Base-by-base conservation (phyloP, 2,888 invertebrate genomes). In the Bugulina stolonifera region DNA sequence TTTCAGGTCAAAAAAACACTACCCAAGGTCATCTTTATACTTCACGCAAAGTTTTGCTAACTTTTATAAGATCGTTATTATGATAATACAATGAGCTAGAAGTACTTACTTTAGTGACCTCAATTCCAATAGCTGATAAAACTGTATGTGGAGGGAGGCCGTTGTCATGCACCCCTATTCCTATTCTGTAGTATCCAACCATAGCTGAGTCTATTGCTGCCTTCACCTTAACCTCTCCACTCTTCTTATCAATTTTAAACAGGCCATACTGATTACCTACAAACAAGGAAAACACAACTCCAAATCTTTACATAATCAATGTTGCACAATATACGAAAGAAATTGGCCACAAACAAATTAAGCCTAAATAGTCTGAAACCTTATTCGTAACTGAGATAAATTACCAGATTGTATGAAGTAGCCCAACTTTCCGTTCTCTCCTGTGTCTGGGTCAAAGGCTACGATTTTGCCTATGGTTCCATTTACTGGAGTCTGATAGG, bases 151-250 rank as follows among this genome's bases (percentile, higher is more conserved):
- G 70, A 27, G 43, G 23, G 5, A 70, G 70, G 5, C 70, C 70
- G 52, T 70, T 54, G 54, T 70, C 70, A 5, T 54, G 54, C 5
- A 70, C 70, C 14, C 70, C 70, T 10, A 70, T 43, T 3, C 22
- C 54, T n/a, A 70, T 5, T 29, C 43, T 43, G 70, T 70, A 70
- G 70, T 54, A 29, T 2, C 70, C 54, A 5, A 25, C 70, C 52
- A 54, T 54, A 10, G n/a, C 70, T 18, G 70, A 32, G 10, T 70
- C 23, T 54, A 70, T 54, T 23, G 34, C 3, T 32, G 22, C 10
- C 69, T 90, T 86, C 75, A 94, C 92, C 43, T 89, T 91, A 0
- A 97, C 89, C 0, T 90, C 89, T 0, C 97, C 96, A 0, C 90
- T 89, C 25, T 88, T 86, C 0, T 90, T 84, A 81, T 94, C 89